Evolutionary conservation across 2,888 invertebrate species (phyloP), one percentile per base, ranked within the genome.

Genomic region (Dysmachus trigonus): DNA sequence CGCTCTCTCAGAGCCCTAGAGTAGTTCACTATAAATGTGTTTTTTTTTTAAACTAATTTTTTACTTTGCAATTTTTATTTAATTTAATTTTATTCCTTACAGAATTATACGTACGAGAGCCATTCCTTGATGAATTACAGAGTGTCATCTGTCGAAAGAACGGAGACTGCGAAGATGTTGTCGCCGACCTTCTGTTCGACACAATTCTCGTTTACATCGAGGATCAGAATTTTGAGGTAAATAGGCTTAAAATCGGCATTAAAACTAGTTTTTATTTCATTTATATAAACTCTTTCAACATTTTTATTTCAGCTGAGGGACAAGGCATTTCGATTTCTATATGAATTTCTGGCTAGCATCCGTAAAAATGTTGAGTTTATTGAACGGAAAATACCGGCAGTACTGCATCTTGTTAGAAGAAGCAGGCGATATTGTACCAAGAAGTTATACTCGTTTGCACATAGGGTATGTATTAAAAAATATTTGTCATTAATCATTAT

Each of bases 161-260:
- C 85, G 79, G 73, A 30, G 86, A 87, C 51, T 74, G 87, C 85
- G 86, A 87, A 41, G 33, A 86, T 87, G 86, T 87, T 84, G 73
- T 88, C 10, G 82, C 86, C 84, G 88, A 87, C 84, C 86, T 86
- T 85, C 84, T 88, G 85, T 87, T 87, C 85, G 82, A 87, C 72
- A 87, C 87, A 1, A 22, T 62, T 10, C 62, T 62, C 27, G 22
- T 62, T 10, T 62, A 62, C 18, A 62, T 18, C 27, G 62, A 62
- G 22, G 62, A 62, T 62, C 22, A 62, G 62, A 27, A 62, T 10
- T 18, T 62, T 6, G 62, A 62, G 62, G 62, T 62, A 62, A 27
- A 22, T 62, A 62, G 62, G 22, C 22, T 27, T 22, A 62, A 27
- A 62, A 10, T 62, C 18, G 62, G 22, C 10, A 0, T 10, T 62